Percentiles rank a stretch among this genome's conserved stretches.
Conservation (phyloP, 2,113 vertebrate genomes). For the Xiphorhynchus elegans region DNA sequence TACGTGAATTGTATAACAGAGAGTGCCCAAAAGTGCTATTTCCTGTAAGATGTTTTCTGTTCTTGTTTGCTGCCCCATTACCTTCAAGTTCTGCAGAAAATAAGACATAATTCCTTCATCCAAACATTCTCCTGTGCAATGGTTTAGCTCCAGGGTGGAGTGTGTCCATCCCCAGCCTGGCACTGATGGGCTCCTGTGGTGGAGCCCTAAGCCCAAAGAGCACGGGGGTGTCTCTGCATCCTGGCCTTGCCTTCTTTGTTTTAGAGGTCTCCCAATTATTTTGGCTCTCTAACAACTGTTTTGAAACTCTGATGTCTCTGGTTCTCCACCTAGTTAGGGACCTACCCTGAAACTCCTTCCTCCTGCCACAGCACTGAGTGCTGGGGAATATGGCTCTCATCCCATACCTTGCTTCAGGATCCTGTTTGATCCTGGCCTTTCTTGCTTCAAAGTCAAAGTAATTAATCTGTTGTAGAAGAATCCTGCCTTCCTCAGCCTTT, state of each 20-base stretch:
- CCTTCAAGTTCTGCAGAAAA: neutral
- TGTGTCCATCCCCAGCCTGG: neutral
- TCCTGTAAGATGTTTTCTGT: neutral
- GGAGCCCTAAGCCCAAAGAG: accelerated
- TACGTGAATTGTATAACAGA: neutral
- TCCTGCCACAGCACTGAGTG: neutral
- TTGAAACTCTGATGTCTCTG: neutral
- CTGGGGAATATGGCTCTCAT: accelerated
- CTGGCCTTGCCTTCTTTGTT: neutral
- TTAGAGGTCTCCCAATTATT: neutral
- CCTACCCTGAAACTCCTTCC: neutral
- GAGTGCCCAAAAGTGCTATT: neutral
- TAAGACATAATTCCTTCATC: neutral
- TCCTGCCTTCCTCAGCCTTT: neutral
- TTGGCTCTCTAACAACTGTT: neutral
- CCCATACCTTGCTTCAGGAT: neutral
- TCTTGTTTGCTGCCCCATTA: neutral
- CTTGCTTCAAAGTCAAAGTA: neutral
- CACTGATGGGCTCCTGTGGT: neutral
- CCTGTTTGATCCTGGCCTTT: neutral
- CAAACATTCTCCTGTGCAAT: accelerated
- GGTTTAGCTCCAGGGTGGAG: accelerated
- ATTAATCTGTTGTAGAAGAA: neutral
- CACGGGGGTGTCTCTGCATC: neutral
- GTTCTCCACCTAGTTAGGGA: neutral